Evolutionary conservation across 1,140 invertebrate genomes (phyloP), one percentile per base, ranked within the genome.

Genomic region (Trichoplusia ni): DNA sequence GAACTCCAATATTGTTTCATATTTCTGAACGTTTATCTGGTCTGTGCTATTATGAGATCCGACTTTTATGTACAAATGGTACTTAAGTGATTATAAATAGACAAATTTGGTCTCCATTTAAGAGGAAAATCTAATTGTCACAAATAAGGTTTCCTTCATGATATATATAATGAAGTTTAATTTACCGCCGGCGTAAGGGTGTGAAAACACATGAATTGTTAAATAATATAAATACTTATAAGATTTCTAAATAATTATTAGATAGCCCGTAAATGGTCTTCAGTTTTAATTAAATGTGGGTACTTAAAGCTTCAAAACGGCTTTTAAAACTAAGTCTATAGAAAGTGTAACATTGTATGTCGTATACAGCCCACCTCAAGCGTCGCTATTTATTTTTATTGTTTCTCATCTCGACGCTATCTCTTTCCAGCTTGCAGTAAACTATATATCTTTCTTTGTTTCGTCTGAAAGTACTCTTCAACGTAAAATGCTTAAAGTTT

Each of bases 401-500:
- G 33, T 13, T 37, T 38, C 13, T 6, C 21, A 25, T 54, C 25
- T 14, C 35, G 21, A 29, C 16, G 44, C 25, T 29, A 47, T 38
- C 51, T 54, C 51, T 53, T 25, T 37, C 33, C 2, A 25, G 38
- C 49, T 23, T 11, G 11, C 16, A 13, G 38, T 14, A 54, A 54
- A 54, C 33, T 37, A 35, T 21, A 51, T 33, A 51, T 29, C 47
- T 35, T 7, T 51, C 38, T 35, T 27, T 19, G 18, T 38, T 29
- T 35, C 29, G 37, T n/a, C 14, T 44, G 21, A 58, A 38, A 64
- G 29, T 51, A 23, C 31, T 16, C 44, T 13, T 21, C 16, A 38
- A 56, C 49, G 51, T 64, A 31, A 53, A 63, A 64, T 53, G 49
- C 49, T 53, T 70, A 53, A 71, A 71, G 61, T 61, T 64, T 67